Percentiles rank a stretch among this genome's conserved stretches.
Conservation (phyloP, 2,888 invertebrate species). For the Nebria brevicollis region DNA sequence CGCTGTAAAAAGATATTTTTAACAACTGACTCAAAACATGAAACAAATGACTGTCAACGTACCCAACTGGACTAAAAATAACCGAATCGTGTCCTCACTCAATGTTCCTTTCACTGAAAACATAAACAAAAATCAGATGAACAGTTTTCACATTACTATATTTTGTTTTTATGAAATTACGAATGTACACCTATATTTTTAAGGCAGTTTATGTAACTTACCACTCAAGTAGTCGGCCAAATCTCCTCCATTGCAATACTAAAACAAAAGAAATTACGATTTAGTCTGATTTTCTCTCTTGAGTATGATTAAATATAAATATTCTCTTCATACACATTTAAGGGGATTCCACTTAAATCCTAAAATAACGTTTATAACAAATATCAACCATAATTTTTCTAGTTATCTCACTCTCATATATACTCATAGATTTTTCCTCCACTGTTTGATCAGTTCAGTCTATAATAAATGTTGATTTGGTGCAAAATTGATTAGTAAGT, state of each 20-base stretch:
- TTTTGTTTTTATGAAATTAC: slow-evolving; percentile 18
- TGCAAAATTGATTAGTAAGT: no score
- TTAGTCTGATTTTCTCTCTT: slow-evolving; percentile 43
- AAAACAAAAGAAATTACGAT: slow-evolving; percentile 59
- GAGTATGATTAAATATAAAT: slow-evolving; percentile 26
- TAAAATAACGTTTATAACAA: no score
- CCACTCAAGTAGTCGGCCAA: slow-evolving; percentile 95
- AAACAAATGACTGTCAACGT: slow-evolving; percentile 55
- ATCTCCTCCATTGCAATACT: slow-evolving; percentile 99
- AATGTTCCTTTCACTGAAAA: slow-evolving; percentile 86
- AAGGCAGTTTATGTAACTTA: slow-evolving; percentile 57
- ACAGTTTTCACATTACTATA: neutral
- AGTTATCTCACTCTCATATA: no score
- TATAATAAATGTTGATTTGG: no score
- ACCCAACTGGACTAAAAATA: slow-evolving; percentile 94
- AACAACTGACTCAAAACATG: slow-evolving; percentile 13
- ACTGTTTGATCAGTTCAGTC: no score
- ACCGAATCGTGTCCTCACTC: slow-evolving; percentile 95
- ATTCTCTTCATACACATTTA: neutral
- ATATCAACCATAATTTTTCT: no score
- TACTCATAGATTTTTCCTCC: no score
- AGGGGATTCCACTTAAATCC: no score
- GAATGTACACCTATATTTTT: slow-evolving; percentile 9
- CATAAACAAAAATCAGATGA: slow-evolving; percentile 43
- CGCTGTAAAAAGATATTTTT: slow-evolving; percentile 67